These are phyloP conservation scores for Helarctos malayanus DNA, from an alignment of 2,797 vertebrate genomes.

Conservation along the genomic window DNA sequence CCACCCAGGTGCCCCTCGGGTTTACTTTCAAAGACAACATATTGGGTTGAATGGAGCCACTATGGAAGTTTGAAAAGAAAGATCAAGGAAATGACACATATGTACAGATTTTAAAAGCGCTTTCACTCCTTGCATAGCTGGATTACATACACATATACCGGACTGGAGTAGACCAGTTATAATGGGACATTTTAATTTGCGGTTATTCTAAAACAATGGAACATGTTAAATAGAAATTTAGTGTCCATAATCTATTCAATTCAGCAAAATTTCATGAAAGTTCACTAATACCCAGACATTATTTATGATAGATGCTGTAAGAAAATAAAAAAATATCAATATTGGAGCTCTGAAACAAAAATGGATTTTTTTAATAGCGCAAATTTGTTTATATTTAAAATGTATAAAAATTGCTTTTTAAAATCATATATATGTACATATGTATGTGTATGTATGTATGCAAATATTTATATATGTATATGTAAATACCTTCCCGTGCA, in stretches of 20 bases:
- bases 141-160: neutral
- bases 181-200: neutral
- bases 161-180: neutral
- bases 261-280: neutral
- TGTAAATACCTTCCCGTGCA: neutral
- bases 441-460: neutral
- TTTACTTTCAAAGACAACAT: neutral
- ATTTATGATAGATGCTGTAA: neutral
- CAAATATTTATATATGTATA: neutral
- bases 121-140: neutral
- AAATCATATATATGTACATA: neutral
- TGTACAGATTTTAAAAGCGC: neutral
- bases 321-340: neutral
- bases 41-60: neutral
- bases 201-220: neutral
- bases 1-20: neutral
- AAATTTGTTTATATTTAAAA: neutral
- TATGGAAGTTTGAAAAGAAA: neutral
- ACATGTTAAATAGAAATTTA: neutral
- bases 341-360: neutral
- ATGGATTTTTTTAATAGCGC: neutral
- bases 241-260: neutral
- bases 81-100: neutral
- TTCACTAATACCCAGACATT: neutral
- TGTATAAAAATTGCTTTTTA: neutral